Evolutionary conservation across 2,113 vertebrate genomes (phyloP).

Genomic region (Vanacampus margaritifer): DNA sequence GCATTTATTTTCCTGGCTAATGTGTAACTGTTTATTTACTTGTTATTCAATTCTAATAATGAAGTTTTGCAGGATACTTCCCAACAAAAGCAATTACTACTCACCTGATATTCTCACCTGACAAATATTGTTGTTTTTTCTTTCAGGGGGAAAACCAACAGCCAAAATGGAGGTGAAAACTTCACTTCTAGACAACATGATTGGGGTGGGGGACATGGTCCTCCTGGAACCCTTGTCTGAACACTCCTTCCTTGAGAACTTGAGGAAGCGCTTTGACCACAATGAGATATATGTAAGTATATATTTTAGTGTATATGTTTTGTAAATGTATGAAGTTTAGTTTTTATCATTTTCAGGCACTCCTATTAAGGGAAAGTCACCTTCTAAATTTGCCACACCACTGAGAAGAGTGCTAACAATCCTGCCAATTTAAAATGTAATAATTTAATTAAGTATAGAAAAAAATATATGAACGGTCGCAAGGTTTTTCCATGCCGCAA

Average conservation of each 20-base stretch:
- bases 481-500: no score
- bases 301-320: neutral
- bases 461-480: no score
- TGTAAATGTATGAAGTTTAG: neutral
- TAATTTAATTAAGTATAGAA: no score
- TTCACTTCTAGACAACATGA: constrained; percentile 95
- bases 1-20: constrained; percentile 54
- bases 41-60: constrained; percentile 22
- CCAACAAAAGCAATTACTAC: neutral
- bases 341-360: neutral
- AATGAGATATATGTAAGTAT: constrained; percentile 93
- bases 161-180: constrained; percentile 97
- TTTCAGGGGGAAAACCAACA: constrained; percentile 76
- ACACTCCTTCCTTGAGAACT: constrained; percentile 88
- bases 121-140: constrained; percentile 16
- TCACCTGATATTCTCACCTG: neutral
- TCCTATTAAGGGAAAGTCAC: neutral
- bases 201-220: constrained; percentile 97
- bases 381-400: no score
- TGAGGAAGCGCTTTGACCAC: constrained; percentile 92
- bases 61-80: constrained; percentile 7
- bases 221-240: constrained; percentile 91
- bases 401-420: no score
- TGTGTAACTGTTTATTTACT: constrained; percentile 48
- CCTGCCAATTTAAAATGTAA: no score